Evolutionary conservation across 2,888 invertebrate genomes (phyloP), one percentile per base, ranked within the genome.

Genomic region (Aphrophora alni): DNA sequence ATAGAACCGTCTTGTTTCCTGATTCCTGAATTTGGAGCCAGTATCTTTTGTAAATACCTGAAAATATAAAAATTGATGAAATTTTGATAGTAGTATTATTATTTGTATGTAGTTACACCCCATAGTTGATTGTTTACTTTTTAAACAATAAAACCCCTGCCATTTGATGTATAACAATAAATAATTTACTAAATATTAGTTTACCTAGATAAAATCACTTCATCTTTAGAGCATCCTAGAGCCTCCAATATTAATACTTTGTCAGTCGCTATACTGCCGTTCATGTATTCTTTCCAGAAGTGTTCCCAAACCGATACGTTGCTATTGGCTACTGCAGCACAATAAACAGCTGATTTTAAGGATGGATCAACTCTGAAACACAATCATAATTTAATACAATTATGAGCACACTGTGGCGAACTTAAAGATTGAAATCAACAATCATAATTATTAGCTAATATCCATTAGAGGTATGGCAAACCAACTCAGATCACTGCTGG

Each of bases 231-330:
- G 86, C 97, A 97, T 0, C 96, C 95, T 10, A 98, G 89, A 0
- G 95, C 93, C 4, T 90, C 91, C 17, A 97, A 89, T 12, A 97
- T 88, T 14, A 93, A 89, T 83, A 94, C 94, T 84, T 95, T 92
- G 87, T 97, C 97, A 0, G 94, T 93, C 0, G 95, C 95, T 17
- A 44, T 14, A 1, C 95, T 92, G 44, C 17, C 44, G 1, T 91
- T 91, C 38, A 91, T 87, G 87, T 95, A 97, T 27, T 94, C 90
- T 59, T 94, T 90, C 92, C 95, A 96, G 0, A 94, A 93, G 87
- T 97, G 97, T 82, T 95, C 92, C 97, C 97, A 98, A 86, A 97
- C 96, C 0, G 91, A 89, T 83, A 94, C 93, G 0, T 94, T 94
- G 0, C 97, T 97, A 8, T 93, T 91, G 78, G 93, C 91, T 4